Conservation (phyloP, 1,140 invertebrate genomes). For the Platorchestia sp. region DNA sequence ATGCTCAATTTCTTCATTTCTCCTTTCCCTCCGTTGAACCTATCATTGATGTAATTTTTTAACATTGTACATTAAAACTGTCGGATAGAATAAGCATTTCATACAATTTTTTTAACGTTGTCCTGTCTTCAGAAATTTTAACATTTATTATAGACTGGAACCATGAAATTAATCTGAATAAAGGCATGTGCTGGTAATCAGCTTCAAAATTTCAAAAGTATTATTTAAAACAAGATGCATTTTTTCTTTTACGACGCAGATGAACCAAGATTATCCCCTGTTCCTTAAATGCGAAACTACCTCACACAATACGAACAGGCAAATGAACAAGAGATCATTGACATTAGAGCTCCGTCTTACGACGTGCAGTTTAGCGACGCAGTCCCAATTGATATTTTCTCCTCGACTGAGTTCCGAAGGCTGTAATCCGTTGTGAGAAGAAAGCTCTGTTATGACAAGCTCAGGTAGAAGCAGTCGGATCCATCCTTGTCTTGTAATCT, state of each 20-base stretch:
- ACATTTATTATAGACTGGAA: too few species aligned
- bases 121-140: too few species aligned
- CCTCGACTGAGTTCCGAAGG: not conserved
- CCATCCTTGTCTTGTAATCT: conserved; percentile 10
- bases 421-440: not conserved
- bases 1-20: too few species aligned
- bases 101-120: too few species aligned
- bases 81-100: too few species aligned
- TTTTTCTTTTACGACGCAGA: not conserved
- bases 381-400: not conserved
- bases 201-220: too few species aligned
- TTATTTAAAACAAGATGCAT: too few species aligned
- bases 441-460: not conserved
- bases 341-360: not conserved
- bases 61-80: too few species aligned
- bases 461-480: not conserved
- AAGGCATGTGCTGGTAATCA: too few species aligned
- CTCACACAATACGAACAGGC: not conserved
- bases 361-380: not conserved
- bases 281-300: not conserved
- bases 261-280: not conserved
- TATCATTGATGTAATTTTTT: too few species aligned
- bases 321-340: not conserved
- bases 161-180: too few species aligned
- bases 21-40: too few species aligned